Conservation (phyloP, 2,113 vertebrate species). For the Rhinichthys klamathensis region DNA sequence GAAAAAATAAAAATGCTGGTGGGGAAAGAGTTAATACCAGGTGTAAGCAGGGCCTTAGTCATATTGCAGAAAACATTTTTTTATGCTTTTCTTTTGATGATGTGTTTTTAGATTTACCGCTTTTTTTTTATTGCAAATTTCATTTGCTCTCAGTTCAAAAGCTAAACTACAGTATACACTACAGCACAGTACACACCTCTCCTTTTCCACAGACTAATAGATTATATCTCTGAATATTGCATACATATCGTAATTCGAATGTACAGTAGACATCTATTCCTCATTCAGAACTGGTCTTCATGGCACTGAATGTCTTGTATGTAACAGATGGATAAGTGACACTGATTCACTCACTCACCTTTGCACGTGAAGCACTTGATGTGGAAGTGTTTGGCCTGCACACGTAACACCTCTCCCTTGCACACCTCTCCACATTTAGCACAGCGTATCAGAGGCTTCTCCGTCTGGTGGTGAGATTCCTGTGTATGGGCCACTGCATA, state of each 20-base stretch:
- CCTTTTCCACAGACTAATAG: not conserved
- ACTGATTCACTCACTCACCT: constrained; percentile 74
- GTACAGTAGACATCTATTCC: not conserved
- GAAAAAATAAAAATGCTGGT: too few species aligned
- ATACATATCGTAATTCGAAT: not conserved
- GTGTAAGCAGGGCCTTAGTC: too few species aligned
- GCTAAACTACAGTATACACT: not conserved
- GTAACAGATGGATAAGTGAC: not conserved
- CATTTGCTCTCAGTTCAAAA: not conserved
- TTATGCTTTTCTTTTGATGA: too few species aligned
- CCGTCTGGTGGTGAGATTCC: constrained; percentile 76
- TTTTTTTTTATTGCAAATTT: too few species aligned
- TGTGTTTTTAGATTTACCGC: too few species aligned
- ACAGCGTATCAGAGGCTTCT: constrained; percentile 87
- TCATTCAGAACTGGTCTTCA: not conserved
- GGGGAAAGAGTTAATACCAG: too few species aligned
- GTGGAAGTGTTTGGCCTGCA: constrained; percentile 93
- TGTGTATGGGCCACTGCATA: constrained; percentile 82
- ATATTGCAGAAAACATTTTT: too few species aligned
- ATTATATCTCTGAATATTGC: not conserved
- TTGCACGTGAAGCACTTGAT: constrained; percentile 98
- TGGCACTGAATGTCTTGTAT: not conserved
- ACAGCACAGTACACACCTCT: not conserved
- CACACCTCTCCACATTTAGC: constrained; percentile 89
- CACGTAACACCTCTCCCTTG: constrained; percentile 92